These are phyloP conservation scores for Halichondria panicea DNA, from an alignment of 37 sponge, comb jelly and placozoan species.

Conservation along the genomic window DNA sequence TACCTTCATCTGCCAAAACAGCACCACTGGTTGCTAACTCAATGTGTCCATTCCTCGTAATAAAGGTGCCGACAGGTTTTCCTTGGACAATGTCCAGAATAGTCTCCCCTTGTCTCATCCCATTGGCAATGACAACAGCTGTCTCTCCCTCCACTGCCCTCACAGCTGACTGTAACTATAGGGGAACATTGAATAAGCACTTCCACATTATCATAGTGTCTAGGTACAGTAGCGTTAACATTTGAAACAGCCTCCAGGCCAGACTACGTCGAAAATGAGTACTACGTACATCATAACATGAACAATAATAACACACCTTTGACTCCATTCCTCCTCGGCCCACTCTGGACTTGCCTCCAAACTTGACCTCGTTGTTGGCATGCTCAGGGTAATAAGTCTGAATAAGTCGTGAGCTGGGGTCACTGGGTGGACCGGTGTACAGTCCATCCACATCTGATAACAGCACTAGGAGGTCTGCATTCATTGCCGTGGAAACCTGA, in stretches of 20 bases:
- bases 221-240: no score
- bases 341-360: constrained; percentile 78
- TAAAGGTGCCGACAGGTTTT: constrained; percentile 76
- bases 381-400: constrained; percentile 65
- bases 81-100: constrained; percentile 80
- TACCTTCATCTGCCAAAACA: constrained; percentile 61
- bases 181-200: no score
- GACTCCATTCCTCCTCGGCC: constrained; percentile 92
- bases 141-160: constrained; percentile 61
- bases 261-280: no score
- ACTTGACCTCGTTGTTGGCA: constrained; percentile 52
- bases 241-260: no score
- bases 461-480: constrained; percentile 81
- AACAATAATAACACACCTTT: constrained; percentile 68
- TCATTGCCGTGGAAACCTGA: constrained; percentile 63
- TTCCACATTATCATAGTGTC: no score
- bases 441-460: constrained; percentile 87
- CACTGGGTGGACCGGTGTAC: constrained; percentile 77
- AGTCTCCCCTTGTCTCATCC: constrained; percentile 41
- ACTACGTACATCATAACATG: no score
- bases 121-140: constrained; percentile 89
- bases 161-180: constrained; percentile 66
- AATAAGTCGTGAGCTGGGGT: constrained; percentile 60
- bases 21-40: constrained; percentile 21
- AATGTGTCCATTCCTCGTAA: constrained; percentile 57